Conservation (phyloP, 92 coral and sea anemone species). For the Bergia puertoricense region DNA sequence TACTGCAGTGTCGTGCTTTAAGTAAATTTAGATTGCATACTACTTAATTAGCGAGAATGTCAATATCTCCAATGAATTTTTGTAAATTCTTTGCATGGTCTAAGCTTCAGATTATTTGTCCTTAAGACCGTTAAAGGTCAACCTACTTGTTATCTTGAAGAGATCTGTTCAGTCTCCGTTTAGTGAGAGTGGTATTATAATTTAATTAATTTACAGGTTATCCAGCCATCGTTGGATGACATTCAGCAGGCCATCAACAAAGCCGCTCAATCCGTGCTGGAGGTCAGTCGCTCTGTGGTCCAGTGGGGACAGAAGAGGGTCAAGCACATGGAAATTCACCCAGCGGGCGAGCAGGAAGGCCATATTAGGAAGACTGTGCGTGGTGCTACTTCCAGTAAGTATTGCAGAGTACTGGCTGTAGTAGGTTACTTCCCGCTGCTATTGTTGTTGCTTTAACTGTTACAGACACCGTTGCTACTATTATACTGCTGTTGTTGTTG, state of each 20-base stretch:
- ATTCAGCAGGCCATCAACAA: slow-evolving; percentile 83
- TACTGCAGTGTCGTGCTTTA: too few relatives aligned
- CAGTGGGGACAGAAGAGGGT: slow-evolving; percentile 93
- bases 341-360: slow-evolving; percentile 52
- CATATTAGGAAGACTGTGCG: slow-evolving; percentile 81
- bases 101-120: too few relatives aligned
- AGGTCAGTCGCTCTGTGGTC: slow-evolving; percentile 84
- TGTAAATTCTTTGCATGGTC: too few relatives aligned
- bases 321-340: slow-evolving; percentile 55
- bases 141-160: too few relatives aligned
- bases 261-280: slow-evolving; percentile 74
- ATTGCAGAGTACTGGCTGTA: not conserved
- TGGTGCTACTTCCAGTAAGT: slow-evolving; percentile 73
- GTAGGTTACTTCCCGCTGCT: too few relatives aligned
- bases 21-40: too few relatives aligned
- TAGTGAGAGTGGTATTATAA: not conserved
- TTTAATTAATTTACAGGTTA: slow-evolving; percentile 44
- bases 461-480: not conserved
- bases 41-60: too few relatives aligned
- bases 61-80: too few relatives aligned
- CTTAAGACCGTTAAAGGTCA: too few relatives aligned
- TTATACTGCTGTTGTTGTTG: not conserved
- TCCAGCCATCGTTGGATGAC: slow-evolving; percentile 82
- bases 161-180: not conserved
- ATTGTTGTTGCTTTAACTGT: too few relatives aligned